These are phyloP conservation scores for Speoplatyrhinus poulsoni DNA, from an alignment of 2,113 vertebrate genomes.

Conservation along the genomic window DNA sequence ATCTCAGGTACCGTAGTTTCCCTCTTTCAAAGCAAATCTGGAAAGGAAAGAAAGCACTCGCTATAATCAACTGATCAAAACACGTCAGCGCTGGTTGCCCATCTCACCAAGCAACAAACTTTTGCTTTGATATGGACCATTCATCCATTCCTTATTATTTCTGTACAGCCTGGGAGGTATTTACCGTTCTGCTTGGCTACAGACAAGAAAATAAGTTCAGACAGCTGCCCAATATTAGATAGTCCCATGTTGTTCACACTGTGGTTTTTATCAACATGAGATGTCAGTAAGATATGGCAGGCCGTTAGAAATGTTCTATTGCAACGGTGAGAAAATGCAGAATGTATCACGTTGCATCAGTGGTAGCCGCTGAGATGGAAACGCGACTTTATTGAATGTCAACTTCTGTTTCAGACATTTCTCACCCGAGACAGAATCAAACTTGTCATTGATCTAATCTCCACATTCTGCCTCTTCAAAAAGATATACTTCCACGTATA, in stretches of 20 bases:
- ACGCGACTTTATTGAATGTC: neutral
- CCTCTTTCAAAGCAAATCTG: slow-evolving; percentile 42
- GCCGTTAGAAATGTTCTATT: slow-evolving; percentile 35
- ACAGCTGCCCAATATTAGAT: slow-evolving; percentile 17
- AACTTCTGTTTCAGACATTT: neutral
- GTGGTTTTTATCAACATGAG: slow-evolving; percentile 18
- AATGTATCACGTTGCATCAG: slow-evolving; percentile 32
- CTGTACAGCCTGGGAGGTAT: slow-evolving; percentile 40
- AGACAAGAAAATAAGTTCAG: slow-evolving; percentile 31
- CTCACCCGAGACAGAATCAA: slow-evolving; percentile 9
- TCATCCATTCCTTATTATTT: slow-evolving; percentile 32
- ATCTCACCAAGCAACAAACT: slow-evolving; percentile 34
- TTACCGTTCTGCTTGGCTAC: slow-evolving; percentile 46
- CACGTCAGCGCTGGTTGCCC: slow-evolving; percentile 22
- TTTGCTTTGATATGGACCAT: slow-evolving; percentile 52
- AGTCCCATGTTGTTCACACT: slow-evolving; percentile 26
- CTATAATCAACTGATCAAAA: slow-evolving; percentile 50
- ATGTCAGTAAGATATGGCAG: slow-evolving; percentile 32
- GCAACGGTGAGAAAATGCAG: slow-evolving; percentile 34
- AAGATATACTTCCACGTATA: neutral
- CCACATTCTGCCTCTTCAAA: slow-evolving; percentile 4
- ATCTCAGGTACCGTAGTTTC: slow-evolving; percentile 38
- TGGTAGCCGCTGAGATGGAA: slow-evolving; percentile 18
- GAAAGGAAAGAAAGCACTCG: slow-evolving; percentile 16
- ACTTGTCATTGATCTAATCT: neutral